phyloP scores from a whole-genome alignment of 2,797 vertebrate species.

The Galago senegalensis region DNA sequence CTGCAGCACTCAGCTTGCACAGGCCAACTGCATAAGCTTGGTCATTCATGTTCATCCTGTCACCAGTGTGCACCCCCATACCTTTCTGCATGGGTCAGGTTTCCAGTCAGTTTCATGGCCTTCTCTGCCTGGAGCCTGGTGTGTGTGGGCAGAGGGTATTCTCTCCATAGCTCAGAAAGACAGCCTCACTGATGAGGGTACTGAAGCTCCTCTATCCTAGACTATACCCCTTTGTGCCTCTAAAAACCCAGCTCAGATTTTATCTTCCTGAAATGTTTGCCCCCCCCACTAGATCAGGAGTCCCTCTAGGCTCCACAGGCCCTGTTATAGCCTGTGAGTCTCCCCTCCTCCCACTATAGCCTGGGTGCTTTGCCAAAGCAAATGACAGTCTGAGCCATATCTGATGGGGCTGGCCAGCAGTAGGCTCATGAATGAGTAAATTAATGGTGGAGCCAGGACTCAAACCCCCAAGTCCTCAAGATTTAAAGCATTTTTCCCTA shows the following conservation, averaged over 20 bases:
- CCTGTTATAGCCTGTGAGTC: background rate
- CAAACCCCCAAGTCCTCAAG: background rate
- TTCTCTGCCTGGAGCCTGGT: background rate
- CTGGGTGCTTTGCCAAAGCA: slow-evolving; percentile 4
- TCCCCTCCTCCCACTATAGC: no score
- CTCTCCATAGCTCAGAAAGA: background rate
- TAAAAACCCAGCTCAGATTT: background rate
- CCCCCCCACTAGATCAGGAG: background rate
- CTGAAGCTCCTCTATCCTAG: background rate
- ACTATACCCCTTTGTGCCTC: slow-evolving; percentile 15
- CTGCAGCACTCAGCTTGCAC: background rate
- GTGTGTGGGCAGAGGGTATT: background rate
- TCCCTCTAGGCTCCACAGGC: background rate
- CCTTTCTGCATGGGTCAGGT: background rate
- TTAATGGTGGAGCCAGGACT: background rate
- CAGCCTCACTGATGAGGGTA: background rate
- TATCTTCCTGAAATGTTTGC: background rate
- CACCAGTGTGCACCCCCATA: fast-evolving
- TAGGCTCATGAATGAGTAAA: background rate
- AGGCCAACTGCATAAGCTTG: background rate
- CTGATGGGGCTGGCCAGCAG: background rate
- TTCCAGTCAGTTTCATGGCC: background rate
- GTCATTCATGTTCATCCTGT: background rate
- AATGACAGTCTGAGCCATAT: background rate
- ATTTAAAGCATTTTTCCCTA: background rate